These are phyloP conservation scores for Melanerpes formicivorus DNA, from an alignment of 2,113 vertebrate species.

Conservation along the genomic window DNA sequence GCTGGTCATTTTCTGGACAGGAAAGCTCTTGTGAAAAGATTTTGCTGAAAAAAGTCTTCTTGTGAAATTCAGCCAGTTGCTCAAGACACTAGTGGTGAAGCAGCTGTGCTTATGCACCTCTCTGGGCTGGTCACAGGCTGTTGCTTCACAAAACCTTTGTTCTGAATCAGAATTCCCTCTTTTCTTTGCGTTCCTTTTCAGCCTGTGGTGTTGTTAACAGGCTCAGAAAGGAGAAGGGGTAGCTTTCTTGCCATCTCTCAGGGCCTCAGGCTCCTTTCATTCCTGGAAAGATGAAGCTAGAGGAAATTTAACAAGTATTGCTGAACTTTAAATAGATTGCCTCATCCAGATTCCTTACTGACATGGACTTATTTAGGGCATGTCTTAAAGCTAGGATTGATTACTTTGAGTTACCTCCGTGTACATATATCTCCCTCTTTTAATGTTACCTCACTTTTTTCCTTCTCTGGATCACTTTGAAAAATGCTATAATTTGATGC, in stretches of 20 bases:
- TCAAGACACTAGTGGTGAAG: neutral
- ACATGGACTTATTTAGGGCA: neutral
- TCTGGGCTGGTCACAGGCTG: neutral
- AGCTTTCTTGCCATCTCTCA: neutral
- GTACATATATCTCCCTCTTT: neutral
- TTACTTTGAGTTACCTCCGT: neutral
- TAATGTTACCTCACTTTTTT: neutral
- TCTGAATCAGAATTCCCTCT: neutral
- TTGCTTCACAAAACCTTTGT: neutral
- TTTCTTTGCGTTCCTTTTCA: neutral
- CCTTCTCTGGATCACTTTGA: neutral
- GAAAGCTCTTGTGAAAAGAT: neutral
- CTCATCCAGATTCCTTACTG: neutral
- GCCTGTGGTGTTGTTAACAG: neutral
- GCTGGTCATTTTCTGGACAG: neutral
- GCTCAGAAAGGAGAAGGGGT: neutral
- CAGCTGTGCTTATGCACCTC: accelerated
- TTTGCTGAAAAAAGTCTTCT: neutral
- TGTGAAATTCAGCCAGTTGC: neutral
- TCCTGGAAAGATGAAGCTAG: neutral
- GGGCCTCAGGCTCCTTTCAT: neutral
- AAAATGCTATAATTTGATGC: neutral
- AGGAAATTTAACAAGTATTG: neutral
- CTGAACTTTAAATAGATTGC: neutral
- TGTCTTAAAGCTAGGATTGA: neutral